These are phyloP conservation scores for Eudyptes chrysolophus DNA, from an alignment of 2,113 vertebrate species.

Conservation along the genomic window DNA sequence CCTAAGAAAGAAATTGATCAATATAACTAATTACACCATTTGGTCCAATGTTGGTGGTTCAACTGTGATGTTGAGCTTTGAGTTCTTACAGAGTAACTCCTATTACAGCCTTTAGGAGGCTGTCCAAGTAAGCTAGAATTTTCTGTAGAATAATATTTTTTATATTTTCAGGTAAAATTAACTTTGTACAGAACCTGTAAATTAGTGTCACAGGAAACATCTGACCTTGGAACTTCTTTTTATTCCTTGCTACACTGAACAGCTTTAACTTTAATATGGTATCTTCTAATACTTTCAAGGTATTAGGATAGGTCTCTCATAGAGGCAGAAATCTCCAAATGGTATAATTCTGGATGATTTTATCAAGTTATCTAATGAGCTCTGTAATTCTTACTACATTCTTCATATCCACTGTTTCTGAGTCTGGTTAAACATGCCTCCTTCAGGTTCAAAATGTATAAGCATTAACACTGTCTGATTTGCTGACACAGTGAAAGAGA, in stretches of 20 bases:
- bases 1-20: background rate
- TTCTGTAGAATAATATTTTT: background rate
- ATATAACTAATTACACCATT: fast-evolving
- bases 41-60: background rate
- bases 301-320: background rate
- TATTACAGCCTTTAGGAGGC: background rate
- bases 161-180: background rate
- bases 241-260: background rate
- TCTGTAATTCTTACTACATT: background rate
- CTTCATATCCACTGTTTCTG: background rate
- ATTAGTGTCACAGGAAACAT: background rate
- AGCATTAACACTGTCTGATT: background rate
- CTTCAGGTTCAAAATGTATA: background rate
- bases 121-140: background rate
- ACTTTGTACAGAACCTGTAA: background rate
- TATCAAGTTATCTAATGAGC: background rate
- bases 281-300: background rate
- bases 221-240: background rate
- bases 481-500: background rate
- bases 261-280: background rate
- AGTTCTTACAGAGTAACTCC: background rate
- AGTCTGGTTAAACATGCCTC: background rate
- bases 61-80: background rate
- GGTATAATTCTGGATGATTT: background rate
- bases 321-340: background rate